A percentile compares a stretch with the other conserved stretches of the same genome.
Conservation (phyloP, 2,888 invertebrate species). For the Dicranocentrus wangi region DNA sequence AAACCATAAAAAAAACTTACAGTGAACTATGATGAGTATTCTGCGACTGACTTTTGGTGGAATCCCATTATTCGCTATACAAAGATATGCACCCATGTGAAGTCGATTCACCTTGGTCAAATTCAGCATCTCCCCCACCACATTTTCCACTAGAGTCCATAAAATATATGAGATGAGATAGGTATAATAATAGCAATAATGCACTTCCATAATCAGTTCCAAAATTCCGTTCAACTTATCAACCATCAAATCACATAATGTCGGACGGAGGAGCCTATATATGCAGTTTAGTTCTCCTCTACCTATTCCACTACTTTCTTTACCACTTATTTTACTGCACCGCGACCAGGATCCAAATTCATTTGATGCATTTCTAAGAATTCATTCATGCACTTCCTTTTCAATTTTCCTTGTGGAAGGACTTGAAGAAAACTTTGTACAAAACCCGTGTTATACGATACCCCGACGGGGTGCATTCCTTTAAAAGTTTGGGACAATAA, state of each 20-base stretch:
- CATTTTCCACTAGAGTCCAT: constrained; percentile 73
- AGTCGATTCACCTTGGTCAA: constrained; percentile 78
- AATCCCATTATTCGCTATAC: constrained; percentile 85
- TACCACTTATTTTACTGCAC: no score
- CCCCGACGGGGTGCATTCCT: constrained; percentile 26
- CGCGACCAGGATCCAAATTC: no score
- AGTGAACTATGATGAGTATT: constrained; percentile 89
- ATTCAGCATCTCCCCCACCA: constrained; percentile 74
- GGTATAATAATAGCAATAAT: no score
- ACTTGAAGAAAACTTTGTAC: neutral
- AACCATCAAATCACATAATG: no score
- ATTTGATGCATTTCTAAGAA: constrained; percentile 53
- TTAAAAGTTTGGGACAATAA: constrained; percentile 18
- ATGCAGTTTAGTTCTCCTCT: no score
- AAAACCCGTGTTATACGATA: neutral
- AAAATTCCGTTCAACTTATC: no score
- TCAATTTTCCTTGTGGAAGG: neutral
- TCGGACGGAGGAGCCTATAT: no score
- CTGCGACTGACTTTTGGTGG: constrained; percentile 92
- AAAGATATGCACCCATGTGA: constrained; percentile 79
- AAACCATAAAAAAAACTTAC: no score
- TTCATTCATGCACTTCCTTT: constrained; percentile 47
- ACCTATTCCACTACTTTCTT: no score
- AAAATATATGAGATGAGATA: neutral
- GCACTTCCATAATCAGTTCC: no score